A percentile compares a stretch with the other conserved stretches of the same genome.
Evolutionary conservation across 2,888 invertebrate species (phyloP).

Genomic region (Uloborus plumipes): DNA sequence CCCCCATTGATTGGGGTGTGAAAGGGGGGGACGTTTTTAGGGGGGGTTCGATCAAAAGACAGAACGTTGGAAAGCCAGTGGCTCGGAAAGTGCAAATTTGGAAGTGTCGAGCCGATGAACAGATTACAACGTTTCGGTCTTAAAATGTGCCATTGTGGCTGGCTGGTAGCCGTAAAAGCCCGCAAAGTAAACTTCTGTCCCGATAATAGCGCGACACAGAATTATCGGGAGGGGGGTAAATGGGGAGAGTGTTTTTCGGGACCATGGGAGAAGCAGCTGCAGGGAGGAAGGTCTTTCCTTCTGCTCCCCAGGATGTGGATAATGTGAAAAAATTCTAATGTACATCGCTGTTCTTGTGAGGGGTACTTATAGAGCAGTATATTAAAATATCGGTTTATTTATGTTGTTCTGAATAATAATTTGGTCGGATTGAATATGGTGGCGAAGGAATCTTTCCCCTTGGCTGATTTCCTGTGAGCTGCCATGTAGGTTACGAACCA

Average conservation of each 20-base stretch:
- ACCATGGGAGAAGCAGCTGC: slow-evolving; percentile 35
- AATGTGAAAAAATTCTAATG: no score
- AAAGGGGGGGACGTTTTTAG: neutral
- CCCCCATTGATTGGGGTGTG: neutral
- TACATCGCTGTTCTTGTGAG: no score
- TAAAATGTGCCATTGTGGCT: slow-evolving; percentile 56
- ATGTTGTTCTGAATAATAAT: no score
- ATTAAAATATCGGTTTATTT: no score
- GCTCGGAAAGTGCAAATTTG: slow-evolving; percentile 57
- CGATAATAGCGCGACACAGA: slow-evolving; percentile 30
- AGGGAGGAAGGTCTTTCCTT: neutral
- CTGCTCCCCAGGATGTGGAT: no score
- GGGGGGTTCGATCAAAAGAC: neutral
- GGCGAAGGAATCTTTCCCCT: no score
- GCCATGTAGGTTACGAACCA: no score
- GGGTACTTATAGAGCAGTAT: no score
- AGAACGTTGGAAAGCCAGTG: slow-evolving; percentile 26
- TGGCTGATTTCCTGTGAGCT: no score
- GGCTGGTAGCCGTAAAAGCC: slow-evolving; percentile 35
- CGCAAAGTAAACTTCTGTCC: slow-evolving; percentile 61
- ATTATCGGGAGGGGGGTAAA: slow-evolving; percentile 6
- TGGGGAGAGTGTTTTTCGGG: neutral
- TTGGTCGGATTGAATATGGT: no score
- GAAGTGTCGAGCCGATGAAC: slow-evolving; percentile 56
- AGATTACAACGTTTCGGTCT: slow-evolving; percentile 47